A percentile compares a stretch with the other conserved stretches of the same genome.
Evolutionary conservation across 2,797 vertebrate genomes (phyloP).

Genomic region (Psittacula echo): DNA sequence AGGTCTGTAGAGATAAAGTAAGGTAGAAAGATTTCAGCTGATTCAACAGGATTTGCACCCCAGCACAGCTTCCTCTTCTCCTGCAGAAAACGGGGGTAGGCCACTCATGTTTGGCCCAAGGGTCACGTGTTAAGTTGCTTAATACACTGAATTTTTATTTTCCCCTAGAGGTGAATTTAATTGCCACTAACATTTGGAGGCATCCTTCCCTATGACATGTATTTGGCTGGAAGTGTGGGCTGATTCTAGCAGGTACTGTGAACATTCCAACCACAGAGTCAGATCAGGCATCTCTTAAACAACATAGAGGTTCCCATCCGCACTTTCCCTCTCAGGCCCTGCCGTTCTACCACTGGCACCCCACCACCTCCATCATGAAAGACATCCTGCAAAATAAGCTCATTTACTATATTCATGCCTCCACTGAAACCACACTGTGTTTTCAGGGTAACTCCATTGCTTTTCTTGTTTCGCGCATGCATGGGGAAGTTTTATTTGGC

Average conservation of each 20-base stretch:
- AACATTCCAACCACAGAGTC: background rate
- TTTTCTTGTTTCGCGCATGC: background rate
- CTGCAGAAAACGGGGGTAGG: accelerated
- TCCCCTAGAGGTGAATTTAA: background rate
- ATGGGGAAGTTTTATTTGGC: background rate
- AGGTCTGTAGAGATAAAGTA: background rate
- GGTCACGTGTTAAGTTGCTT: background rate
- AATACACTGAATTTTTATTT: background rate
- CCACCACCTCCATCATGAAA: background rate
- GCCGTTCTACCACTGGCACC: background rate
- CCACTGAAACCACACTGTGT: background rate
- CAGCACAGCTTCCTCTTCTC: background rate
- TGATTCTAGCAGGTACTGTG: background rate
- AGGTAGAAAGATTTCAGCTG: background rate
- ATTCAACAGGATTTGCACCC: background rate
- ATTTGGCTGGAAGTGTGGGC: background rate
- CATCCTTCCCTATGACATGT: accelerated
- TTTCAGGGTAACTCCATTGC: background rate
- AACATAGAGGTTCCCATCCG: background rate
- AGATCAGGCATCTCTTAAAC: background rate
- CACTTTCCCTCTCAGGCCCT: accelerated
- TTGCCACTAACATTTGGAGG: background rate
- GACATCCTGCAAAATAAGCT: background rate
- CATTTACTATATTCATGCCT: accelerated
- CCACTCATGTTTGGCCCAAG: background rate